phyloP scores from a whole-genome alignment of 2,797 vertebrate species.

The Thripadectes ignobilis region DNA sequence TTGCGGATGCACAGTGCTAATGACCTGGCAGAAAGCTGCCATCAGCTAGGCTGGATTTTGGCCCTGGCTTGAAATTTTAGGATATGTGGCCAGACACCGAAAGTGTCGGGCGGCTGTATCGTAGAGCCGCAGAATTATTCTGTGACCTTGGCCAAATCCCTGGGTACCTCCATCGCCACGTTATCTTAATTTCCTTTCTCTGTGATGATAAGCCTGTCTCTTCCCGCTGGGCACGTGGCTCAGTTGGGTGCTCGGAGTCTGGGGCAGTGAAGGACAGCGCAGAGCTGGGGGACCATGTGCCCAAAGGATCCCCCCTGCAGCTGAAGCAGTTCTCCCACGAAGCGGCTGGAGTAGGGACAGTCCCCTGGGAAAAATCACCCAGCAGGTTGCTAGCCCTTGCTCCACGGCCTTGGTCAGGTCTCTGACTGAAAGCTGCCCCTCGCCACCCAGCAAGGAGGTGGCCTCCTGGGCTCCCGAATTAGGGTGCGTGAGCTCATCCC shows the following conservation, averaged over 20 bases:
- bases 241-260: not conserved
- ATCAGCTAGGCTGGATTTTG: not conserved
- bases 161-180: not conserved
- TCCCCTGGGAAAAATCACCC: not conserved
- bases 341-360: not conserved
- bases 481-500: not conserved
- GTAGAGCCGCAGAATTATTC: not conserved
- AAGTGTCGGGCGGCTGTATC: not conserved
- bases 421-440: not conserved
- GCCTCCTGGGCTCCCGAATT: not conserved
- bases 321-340: not conserved
- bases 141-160: constrained; percentile 62
- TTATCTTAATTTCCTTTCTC: constrained; percentile 62
- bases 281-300: accelerated
- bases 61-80: constrained; percentile 10
- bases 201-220: constrained; percentile 32
- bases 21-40: constrained; percentile 40
- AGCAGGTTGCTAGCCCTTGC: not conserved
- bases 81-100: not conserved
- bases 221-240: not conserved
- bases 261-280: not conserved
- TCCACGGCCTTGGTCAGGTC: not conserved
- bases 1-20: not conserved
- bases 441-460: not conserved
- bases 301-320: not conserved